A percentile compares a stretch with the other conserved stretches of the same genome.
Evolutionary conservation across 1,140 invertebrate genomes (phyloP).

Genomic region (Brachionus koreanus): DNA sequence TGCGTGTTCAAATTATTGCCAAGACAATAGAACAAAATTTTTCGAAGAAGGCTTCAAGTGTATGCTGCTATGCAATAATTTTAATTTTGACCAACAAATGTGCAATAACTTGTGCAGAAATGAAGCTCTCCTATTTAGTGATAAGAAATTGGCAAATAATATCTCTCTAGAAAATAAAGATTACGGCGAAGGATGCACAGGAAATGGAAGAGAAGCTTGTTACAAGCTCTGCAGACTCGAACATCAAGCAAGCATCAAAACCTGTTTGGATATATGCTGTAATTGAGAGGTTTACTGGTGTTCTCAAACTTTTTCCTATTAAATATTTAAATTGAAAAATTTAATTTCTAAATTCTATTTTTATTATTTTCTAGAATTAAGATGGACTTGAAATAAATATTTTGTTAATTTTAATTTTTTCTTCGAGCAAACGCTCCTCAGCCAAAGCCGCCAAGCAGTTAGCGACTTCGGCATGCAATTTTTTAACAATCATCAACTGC

Average conservation of each 20-base stretch:
- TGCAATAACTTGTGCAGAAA: neutral
- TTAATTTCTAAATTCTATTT: too few relatives aligned
- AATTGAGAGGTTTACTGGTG: too few relatives aligned
- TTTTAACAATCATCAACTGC: neutral
- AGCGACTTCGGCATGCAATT: neutral
- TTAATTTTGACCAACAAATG: neutral
- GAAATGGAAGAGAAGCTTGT: conserved; percentile 17
- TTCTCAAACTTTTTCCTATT: too few relatives aligned
- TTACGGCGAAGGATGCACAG: neutral
- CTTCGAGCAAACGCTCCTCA: neutral
- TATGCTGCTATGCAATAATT: neutral
- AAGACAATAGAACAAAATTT: neutral
- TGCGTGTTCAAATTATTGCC: neutral
- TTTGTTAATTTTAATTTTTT: neutral
- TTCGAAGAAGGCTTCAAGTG: neutral
- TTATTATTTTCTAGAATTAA: neutral
- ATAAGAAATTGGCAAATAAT: neutral
- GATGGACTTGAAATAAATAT: neutral
- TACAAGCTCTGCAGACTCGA: conserved; percentile 16
- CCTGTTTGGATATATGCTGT: conserved; percentile 1
- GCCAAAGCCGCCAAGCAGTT: neutral
- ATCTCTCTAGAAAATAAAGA: neutral
- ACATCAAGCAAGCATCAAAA: neutral
- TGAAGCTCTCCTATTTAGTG: neutral
- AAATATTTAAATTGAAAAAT: too few relatives aligned